These are phyloP conservation scores for Bruchidius siliquastri DNA, from an alignment of 2,888 invertebrate genomes.

Conservation along the genomic window DNA sequence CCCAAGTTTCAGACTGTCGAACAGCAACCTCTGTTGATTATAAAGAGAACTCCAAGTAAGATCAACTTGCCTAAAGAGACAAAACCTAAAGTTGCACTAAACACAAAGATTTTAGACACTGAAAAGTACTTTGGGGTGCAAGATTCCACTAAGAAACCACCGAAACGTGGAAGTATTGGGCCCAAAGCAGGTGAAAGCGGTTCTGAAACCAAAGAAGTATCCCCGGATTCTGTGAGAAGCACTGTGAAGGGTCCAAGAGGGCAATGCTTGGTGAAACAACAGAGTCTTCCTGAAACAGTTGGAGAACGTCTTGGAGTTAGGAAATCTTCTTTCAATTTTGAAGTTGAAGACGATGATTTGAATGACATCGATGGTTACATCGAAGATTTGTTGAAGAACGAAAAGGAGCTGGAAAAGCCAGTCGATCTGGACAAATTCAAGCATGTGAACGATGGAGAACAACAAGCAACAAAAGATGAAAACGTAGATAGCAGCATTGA, in stretches of 20 bases:
- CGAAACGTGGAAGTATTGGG: background rate
- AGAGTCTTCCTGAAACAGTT: conserved; percentile 35
- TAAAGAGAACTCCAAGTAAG: conserved; percentile 47
- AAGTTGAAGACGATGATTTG: conserved; percentile 43
- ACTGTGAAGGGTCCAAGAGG: conserved; percentile 4
- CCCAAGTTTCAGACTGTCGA: conserved; percentile 36
- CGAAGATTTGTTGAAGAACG: conserved; percentile 42
- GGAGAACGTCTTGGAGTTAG: conserved; percentile 20
- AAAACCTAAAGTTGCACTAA: conserved; percentile 45
- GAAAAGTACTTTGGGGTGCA: conserved; percentile 45
- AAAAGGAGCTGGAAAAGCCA: conserved; percentile 44
- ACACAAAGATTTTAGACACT: conserved; percentile 36
- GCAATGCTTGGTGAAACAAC: conserved; percentile 30
- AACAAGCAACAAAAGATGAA: conserved; percentile 25
- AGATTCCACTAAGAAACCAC: conserved; percentile 13
- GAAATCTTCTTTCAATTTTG: conserved; percentile 41
- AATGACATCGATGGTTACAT: conserved; percentile 44
- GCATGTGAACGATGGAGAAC: background rate
- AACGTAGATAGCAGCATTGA: conserved; percentile 44
- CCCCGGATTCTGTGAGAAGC: background rate
- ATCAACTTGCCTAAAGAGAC: conserved; percentile 43
- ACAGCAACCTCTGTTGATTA: conserved; percentile 42
- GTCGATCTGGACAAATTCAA: conserved; percentile 34
- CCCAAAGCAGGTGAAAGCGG: background rate
- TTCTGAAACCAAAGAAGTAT: background rate